These are phyloP conservation scores for Heliocidaris erythrogramma DNA, from an alignment of 35 echinoderm and acorn worm genomes.

Conservation along the genomic window DNA sequence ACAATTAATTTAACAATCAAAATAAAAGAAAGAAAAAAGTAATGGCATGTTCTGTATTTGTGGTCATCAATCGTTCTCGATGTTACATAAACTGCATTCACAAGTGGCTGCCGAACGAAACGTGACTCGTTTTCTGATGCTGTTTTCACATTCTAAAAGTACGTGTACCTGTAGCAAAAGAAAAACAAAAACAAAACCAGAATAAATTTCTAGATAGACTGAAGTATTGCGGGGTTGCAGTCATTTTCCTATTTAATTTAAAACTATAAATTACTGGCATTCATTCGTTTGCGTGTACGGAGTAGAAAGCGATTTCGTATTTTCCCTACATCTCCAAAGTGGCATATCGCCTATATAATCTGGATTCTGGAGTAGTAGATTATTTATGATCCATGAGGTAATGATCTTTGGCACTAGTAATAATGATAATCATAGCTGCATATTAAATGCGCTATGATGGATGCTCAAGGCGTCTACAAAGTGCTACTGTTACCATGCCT, in stretches of 20 bases:
- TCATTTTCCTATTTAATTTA: not conserved
- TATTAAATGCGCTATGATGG: no score
- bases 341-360: no score
- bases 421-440: no score
- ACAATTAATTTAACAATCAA: not conserved
- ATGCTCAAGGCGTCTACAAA: no score
- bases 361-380: no score
- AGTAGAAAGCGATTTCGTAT: no score
- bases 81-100: constrained; percentile 56
- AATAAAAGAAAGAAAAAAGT: not conserved
- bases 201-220: not conserved
- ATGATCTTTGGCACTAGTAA: no score
- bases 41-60: not conserved
- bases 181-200: constrained; percentile 14
- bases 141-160: constrained; percentile 62
- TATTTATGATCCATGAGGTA: no score
- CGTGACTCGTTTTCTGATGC: constrained; percentile 39
- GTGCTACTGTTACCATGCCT: no score
- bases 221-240: not conserved
- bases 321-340: no score
- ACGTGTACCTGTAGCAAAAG: constrained; percentile 57
- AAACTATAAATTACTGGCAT: not conserved
- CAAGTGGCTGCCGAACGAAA: constrained; percentile 58
- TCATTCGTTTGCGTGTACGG: not conserved
- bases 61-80: constrained; percentile 37